Percentiles rank a stretch among this genome's conserved stretches.
phyloP scores from a whole-genome alignment of 2,888 invertebrate species.

The Idaea biselata region DNA sequence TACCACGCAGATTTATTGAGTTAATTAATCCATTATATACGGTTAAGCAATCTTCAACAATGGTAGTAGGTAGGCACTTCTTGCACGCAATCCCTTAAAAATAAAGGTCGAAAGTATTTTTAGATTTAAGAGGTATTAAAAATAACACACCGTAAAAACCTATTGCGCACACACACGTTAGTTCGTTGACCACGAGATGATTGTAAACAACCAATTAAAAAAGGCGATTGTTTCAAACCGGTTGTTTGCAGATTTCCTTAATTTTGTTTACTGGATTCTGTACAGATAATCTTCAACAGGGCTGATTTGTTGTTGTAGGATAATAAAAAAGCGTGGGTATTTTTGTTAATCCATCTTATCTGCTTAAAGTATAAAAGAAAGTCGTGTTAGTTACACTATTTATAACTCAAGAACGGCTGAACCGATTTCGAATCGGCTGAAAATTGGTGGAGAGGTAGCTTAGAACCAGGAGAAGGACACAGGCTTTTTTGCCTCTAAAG shows the following conservation, averaged over 20 bases:
- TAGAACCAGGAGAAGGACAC: too few relatives aligned
- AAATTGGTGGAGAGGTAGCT: too few relatives aligned
- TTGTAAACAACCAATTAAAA: slow-evolving; percentile 3
- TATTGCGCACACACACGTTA: neutral
- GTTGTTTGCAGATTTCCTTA: neutral
- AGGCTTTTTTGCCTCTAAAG: too few relatives aligned
- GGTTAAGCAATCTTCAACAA: neutral
- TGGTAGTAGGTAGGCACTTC: neutral
- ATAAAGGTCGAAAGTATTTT: slow-evolving; percentile 1
- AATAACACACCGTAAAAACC: neutral
- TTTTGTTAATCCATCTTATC: neutral
- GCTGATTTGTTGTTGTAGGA: neutral
- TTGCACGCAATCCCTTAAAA: neutral
- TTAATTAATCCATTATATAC: neutral
- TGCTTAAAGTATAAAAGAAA: too few relatives aligned
- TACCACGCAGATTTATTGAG: neutral
- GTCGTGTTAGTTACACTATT: too few relatives aligned
- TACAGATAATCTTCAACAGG: neutral
- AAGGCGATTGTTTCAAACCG: neutral
- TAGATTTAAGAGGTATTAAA: neutral
- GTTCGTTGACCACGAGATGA: slow-evolving; percentile 2
- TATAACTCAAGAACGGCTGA: too few relatives aligned
- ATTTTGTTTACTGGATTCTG: neutral
- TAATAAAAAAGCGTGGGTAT: neutral
- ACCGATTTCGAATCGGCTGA: too few relatives aligned